Evolutionary conservation across 2,888 invertebrate genomes (phyloP), one percentile per base, ranked within the genome.

Genomic region (Fabriciana adippe): DNA sequence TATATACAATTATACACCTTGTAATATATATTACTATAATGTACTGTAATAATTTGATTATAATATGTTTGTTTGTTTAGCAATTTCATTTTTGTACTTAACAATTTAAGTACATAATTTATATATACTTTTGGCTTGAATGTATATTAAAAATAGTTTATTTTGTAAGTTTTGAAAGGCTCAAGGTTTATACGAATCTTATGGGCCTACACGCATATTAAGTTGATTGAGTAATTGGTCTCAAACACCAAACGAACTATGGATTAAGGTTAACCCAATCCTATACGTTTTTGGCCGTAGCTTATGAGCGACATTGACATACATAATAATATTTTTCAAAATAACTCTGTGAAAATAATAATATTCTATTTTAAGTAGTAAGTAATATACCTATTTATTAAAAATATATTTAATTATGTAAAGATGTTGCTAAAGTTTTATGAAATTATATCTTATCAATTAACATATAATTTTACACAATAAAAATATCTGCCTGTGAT

Each of bases 201-300:
- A 48, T 57, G 41, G 53, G 55, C 50, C 48, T 63, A 41, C 57
- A 66, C 63, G 64, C 60, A 35, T 56, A 60, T 62, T 61, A 50
- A 56, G 15, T 35, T 48, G 26, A 67, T 67, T 67, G 15, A 55
- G 21, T 66, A 67, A 64, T 67, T 64, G 61, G 56, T 57, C 45
- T 21, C 8, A 50, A 41, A 55, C 6, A 50, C 13, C 13, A 47
- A 51, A 48, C 47, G 45, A n/a, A 26, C 26, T 55, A 35, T 31
- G 35, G 35, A 64, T 68, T 68, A 47, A 68, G 64, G 60, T 67
- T 67, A 64, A 26, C 55, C 15, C 47, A 47, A 47, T 21, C 6
- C 15, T 16, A 47, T 53, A 45, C 13, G 35, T 14, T 16, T 31
- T 47, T 63, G 47, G 45, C 21, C 57, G 41, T 21, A 56, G 56